phyloP scores from a whole-genome alignment of 2,113 vertebrate genomes.

The Glareola pratincola region DNA sequence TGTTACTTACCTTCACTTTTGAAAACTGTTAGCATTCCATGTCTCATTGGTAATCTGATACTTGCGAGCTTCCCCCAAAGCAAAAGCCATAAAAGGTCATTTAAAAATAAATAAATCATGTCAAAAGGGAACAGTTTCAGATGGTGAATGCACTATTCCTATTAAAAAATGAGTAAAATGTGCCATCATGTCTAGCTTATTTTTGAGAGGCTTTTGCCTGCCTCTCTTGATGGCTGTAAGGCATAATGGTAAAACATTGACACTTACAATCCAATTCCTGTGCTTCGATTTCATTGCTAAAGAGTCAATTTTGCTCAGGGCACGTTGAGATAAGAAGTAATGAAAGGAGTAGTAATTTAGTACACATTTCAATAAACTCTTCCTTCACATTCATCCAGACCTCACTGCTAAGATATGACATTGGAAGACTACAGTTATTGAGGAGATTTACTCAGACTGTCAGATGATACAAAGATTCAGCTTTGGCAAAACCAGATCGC shows the following conservation, averaged over 20 bases:
- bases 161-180: background rate
- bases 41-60: background rate
- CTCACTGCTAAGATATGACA: background rate
- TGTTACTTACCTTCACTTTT: background rate
- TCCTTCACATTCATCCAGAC: background rate
- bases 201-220: background rate
- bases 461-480: background rate
- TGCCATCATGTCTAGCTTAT: background rate
- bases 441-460: background rate
- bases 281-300: conserved; percentile 8
- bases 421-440: background rate
- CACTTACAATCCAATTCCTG: conserved; percentile 3
- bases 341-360: conserved; percentile 15
- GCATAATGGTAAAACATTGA: conserved; percentile 7
- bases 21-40: background rate
- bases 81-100: background rate
- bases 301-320: background rate
- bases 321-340: conserved; percentile 6
- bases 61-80: background rate
- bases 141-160: background rate
- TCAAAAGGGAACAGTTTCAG: background rate
- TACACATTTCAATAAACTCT: conserved; percentile 31
- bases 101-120: background rate
- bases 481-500: background rate
- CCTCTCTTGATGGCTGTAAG: background rate